A percentile compares a stretch with the other conserved stretches of the same genome.
These are phyloP conservation scores for Penaeus monodon DNA, from an alignment of 2,888 invertebrate genomes.

Conservation along the genomic window DNA sequence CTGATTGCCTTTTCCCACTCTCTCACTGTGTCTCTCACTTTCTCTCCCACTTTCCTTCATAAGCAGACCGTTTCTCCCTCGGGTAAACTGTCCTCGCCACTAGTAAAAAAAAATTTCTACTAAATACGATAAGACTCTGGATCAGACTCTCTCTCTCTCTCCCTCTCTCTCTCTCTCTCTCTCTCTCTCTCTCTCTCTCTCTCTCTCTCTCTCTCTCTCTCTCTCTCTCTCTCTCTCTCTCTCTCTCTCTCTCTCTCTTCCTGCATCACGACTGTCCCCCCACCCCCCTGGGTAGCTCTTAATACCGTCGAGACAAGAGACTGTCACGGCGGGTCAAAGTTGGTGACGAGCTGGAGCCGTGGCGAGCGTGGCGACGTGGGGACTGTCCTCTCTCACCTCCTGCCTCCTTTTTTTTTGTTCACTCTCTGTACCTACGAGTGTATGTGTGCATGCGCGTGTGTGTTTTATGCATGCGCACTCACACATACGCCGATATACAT, in stretches of 20 bases:
- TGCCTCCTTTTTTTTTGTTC: not conserved
- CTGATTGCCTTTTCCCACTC: slow-evolving; percentile 20
- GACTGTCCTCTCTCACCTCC: not conserved
- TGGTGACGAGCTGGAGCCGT: slow-evolving; percentile 36
- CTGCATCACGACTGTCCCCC: not conserved
- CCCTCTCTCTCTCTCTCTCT: not conserved
- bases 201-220: not conserved
- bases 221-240: not conserved
- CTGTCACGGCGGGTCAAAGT: slow-evolving; percentile 41
- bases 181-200: not conserved
- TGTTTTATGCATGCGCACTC: no score
- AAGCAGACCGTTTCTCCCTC: no score
- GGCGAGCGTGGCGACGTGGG: not conserved
- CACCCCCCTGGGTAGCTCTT: not conserved
- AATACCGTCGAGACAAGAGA: not conserved
- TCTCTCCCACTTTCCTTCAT: not conserved
- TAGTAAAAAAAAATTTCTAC: no score
- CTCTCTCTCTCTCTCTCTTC: slow-evolving; percentile 7
- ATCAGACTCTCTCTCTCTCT: not conserved
- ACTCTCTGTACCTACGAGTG: no score
- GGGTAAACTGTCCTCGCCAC: not conserved
- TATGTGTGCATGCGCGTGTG: no score
- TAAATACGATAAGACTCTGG: no score
- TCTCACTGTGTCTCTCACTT: slow-evolving; percentile 1
- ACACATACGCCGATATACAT: no score